Percentiles rank a stretch among this genome's conserved stretches.
Conservation (phyloP, 2,113 vertebrate species). For the Ophthalmolycus amberensis region DNA sequence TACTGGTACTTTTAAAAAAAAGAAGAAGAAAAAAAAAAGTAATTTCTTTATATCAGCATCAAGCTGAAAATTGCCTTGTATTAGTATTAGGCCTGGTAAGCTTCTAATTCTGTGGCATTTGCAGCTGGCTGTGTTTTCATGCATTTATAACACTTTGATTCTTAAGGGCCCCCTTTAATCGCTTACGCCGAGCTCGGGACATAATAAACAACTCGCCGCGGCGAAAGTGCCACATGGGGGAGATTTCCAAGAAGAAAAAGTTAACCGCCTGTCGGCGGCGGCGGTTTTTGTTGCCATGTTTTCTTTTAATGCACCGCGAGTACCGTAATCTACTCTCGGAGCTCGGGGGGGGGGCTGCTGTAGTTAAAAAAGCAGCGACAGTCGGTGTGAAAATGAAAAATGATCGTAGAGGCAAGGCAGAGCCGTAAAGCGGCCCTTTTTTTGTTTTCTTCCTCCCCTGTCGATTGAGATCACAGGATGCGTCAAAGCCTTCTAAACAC, state of each 20-base stretch:
- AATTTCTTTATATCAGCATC: slow-evolving; percentile 95
- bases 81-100: slow-evolving; percentile 98
- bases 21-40: slow-evolving; percentile 82
- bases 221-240: slow-evolving; percentile 97
- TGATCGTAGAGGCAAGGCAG: slow-evolving; percentile 64
- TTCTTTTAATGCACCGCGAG: slow-evolving; percentile 92
- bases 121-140: slow-evolving; percentile 99
- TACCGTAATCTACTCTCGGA: slow-evolving; percentile 89
- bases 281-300: slow-evolving; percentile 90
- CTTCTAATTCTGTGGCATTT: slow-evolving; percentile 99
- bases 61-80: slow-evolving; percentile 97
- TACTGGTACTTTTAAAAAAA: slow-evolving; percentile 70
- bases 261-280: slow-evolving; percentile 94
- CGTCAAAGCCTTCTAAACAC: slow-evolving; percentile 64
- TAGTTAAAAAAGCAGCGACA: slow-evolving; percentile 88
- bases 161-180: slow-evolving; percentile 97
- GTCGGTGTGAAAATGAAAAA: slow-evolving; percentile 75
- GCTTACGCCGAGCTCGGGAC: slow-evolving; percentile 95
- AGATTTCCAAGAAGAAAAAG: slow-evolving; percentile 94
- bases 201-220: slow-evolving; percentile 99
- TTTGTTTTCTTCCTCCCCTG: slow-evolving; percentile 16
- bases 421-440: neutral
- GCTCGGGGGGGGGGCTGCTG: slow-evolving; percentile 78
- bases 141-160: slow-evolving; percentile 99
- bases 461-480: slow-evolving; percentile 75